A percentile compares a stretch with the other conserved stretches of the same genome.
Evolutionary conservation across 2,888 invertebrate genomes (phyloP).

Genomic region (Cerastis leucographa): DNA sequence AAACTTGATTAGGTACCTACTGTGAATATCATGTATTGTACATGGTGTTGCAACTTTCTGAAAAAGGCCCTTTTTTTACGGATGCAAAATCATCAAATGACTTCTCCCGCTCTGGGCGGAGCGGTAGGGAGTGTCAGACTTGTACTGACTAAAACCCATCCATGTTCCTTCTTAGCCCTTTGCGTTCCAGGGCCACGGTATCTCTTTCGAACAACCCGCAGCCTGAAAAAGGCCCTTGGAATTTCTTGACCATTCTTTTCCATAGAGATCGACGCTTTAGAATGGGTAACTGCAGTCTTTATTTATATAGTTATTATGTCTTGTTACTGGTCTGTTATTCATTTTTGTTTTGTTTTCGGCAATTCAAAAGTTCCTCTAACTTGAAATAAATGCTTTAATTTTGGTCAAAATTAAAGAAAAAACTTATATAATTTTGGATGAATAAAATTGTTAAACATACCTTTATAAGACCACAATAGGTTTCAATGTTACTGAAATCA

Average conservation of each 20-base stretch:
- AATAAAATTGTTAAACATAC: not conserved
- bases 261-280: not conserved
- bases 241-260: not conserved
- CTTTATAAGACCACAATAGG: no score
- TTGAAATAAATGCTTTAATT: not conserved
- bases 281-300: not conserved
- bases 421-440: not conserved
- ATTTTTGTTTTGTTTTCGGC: not conserved
- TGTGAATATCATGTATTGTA: slow-evolving; percentile 54
- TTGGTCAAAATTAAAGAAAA: not conserved
- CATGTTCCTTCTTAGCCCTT: no score
- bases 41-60: slow-evolving; percentile 52
- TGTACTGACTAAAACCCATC: no score
- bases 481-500: no score
- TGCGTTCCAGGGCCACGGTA: no score
- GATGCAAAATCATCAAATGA: no score
- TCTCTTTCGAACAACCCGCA: no score
- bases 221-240: not conserved
- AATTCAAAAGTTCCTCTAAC: not conserved
- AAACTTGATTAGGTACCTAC: slow-evolving; percentile 70
- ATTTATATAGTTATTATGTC: not conserved
- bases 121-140: no score
- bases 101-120: no score
- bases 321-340: not conserved
- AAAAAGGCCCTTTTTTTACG: not conserved